These are phyloP conservation scores for Ganaspis sp. DNA, from an alignment of 1,140 invertebrate genomes.

Conservation along the genomic window DNA sequence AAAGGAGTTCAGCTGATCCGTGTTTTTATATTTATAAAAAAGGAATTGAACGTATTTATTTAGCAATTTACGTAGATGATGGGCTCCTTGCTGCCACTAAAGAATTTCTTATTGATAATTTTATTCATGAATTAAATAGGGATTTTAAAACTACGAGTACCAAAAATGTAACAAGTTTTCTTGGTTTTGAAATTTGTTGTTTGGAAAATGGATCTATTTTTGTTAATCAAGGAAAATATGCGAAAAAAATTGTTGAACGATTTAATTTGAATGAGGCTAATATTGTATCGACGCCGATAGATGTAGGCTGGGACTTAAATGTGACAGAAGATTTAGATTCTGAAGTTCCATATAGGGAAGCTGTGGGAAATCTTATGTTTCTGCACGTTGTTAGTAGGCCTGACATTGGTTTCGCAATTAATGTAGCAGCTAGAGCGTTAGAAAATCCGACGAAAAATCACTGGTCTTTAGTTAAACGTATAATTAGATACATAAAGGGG, in stretches of 20 bases:
- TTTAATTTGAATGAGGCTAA: no score
- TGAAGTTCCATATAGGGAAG: constrained; percentile 47
- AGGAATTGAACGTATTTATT: no score
- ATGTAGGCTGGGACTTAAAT: no score
- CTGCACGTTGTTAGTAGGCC: constrained; percentile 55
- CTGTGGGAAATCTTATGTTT: constrained; percentile 63
- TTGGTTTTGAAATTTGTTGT: constrained; percentile 21
- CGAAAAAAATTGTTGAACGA: constrained; percentile 29
- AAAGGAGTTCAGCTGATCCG: no score
- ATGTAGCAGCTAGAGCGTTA: constrained; percentile 51
- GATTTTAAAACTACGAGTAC: constrained; percentile 39
- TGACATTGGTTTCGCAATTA: constrained; percentile 53
- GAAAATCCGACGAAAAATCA: constrained; percentile 31
- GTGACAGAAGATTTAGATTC: not conserved
- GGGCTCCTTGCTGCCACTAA: constrained; percentile 34
- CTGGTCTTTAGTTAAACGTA: constrained; percentile 30
- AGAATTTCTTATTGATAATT: constrained; percentile 18
- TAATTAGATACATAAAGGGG: constrained; percentile 21
- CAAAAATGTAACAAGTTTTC: constrained; percentile 44
- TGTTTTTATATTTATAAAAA: no score
- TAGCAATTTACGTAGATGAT: constrained; percentile 40
- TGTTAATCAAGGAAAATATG: constrained; percentile 38
- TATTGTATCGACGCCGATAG: no score
- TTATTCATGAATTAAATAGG: constrained; percentile 28
- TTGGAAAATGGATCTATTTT: constrained; percentile 34